A percentile compares a stretch with the other conserved stretches of the same genome.
These are phyloP conservation scores for Dufourea novaeangliae DNA, from an alignment of 1,140 invertebrate genomes.

Conservation along the genomic window DNA sequence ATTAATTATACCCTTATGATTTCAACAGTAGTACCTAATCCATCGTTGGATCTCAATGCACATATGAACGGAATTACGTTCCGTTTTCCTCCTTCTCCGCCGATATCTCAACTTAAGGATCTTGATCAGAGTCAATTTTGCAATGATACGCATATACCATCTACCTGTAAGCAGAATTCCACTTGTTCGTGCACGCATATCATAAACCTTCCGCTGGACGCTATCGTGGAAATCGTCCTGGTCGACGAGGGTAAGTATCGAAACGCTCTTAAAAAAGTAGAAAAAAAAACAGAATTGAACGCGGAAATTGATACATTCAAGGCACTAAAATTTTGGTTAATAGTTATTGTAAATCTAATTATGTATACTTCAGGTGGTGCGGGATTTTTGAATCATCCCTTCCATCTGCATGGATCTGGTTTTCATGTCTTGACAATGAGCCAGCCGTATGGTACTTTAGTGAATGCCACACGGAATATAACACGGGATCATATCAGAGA, in stretches of 20 bases:
- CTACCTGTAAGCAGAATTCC: conserved; percentile 59
- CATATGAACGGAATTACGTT: conserved; percentile 81
- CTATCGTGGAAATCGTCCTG: conserved; percentile 82
- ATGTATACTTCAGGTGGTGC: no score
- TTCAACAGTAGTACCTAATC: no score
- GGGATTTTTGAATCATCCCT: conserved; percentile 70
- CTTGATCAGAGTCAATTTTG: conserved; percentile 70
- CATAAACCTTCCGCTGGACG: conserved; percentile 80
- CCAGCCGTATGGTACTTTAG: conserved; percentile 22
- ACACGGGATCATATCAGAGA: conserved; percentile 83
- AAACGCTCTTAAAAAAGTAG: not conserved
- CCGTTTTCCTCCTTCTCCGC: conserved; percentile 78
- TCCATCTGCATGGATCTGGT: conserved; percentile 71
- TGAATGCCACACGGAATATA: not conserved
- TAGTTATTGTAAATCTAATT: no score
- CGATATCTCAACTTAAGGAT: conserved; percentile 80
- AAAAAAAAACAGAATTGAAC: conserved; percentile 1
- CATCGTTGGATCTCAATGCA: no score
- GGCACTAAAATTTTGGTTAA: no score
- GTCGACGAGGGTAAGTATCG: conserved; percentile 82
- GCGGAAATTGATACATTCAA: conserved; percentile 15
- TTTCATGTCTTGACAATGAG: conserved; percentile 66
- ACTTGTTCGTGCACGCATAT: conserved; percentile 82
- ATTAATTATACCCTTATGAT: no score
- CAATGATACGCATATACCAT: conserved; percentile 78